Evolutionary conservation across 2,113 vertebrate species (phyloP), one percentile per base, ranked within the genome.

Genomic region (Microtus montanus): DNA sequence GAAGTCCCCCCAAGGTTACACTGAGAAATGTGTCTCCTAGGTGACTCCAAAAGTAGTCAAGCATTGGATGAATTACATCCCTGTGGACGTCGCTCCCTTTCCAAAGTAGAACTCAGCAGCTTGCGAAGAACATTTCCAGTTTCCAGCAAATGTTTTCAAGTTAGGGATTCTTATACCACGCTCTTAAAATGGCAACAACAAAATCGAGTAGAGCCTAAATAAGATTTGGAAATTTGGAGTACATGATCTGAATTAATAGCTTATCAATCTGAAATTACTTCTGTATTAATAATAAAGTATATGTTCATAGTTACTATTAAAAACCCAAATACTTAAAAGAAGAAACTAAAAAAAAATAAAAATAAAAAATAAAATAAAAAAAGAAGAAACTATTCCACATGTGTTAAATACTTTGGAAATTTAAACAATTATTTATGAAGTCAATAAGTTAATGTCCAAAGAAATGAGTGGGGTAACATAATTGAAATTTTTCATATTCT

Each of bases 61-160:
- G 14, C 12, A 2, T 35, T 49, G 44, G 30, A 20, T 66, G 30
- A 86, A 84, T 64, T 30, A 35, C 17, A 54, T 92, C 58, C 6
- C 35, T 11, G 10, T 13, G 9, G 44, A 7, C 24, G 1, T 30
- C 11, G 1, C 0, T 66, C 10, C 58, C 0, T 1, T 0, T 70
- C 22, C 73, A 70, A 93, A 0, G 0, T 0, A 22, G 83, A 22
- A 58, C 0, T 54, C 33, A 63, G 14, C 90, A 92, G 74, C 13
- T 30, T 84, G 2, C 64, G 7, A 38, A 85, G 83, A 79, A 26
- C 19, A 54, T 33, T 64, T 19, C 86, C 41, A n/a, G 6, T 20
- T n/a, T 47, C 13, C 49, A 70, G 38, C 0, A 2, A 6, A 20
- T 30, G 44, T 0, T 73, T 73, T 87, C 75, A 94, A 79, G 35